These are phyloP conservation scores for Balaenoptera acutorostrata DNA, from an alignment of 2,113 vertebrate genomes.

Conservation along the genomic window DNA sequence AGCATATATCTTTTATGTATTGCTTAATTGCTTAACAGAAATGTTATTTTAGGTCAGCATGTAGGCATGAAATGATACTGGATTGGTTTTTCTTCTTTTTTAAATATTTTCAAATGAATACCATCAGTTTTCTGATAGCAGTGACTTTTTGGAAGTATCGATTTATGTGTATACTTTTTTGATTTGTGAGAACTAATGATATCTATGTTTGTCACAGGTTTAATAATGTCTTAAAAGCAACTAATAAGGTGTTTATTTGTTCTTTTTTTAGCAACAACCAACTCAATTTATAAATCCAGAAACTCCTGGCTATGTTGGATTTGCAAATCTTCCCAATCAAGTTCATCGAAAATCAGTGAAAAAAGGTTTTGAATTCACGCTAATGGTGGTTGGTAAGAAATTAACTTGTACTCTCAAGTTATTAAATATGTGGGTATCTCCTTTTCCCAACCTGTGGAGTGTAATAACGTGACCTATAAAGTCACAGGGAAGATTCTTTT, in stretches of 20 bases:
- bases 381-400: conserved; percentile 98
- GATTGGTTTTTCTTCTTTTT: not conserved
- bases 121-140: not conserved
- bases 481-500: not conserved
- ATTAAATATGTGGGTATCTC: not conserved
- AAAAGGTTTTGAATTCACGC: conserved; percentile 98
- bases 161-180: not conserved
- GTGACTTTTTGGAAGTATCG: not conserved
- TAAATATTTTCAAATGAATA: not conserved
- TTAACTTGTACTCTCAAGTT: not conserved
- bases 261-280: conserved; percentile 81
- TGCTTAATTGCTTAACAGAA: not conserved
- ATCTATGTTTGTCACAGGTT: not conserved
- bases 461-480: not conserved
- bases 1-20: not conserved
- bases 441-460: not conserved
- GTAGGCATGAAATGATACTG: not conserved
- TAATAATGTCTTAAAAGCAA: conserved; percentile 25
- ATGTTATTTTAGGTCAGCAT: not conserved
- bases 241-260: not conserved
- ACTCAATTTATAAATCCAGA: conserved; percentile 96
- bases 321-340: conserved; percentile 98
- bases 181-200: not conserved
- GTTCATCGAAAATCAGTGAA: conserved; percentile 99
- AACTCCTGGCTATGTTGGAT: conserved; percentile 98